Base-by-base conservation (phyloP, 1,140 invertebrate genomes). In the Trypoxylus dichotomus region DNA sequence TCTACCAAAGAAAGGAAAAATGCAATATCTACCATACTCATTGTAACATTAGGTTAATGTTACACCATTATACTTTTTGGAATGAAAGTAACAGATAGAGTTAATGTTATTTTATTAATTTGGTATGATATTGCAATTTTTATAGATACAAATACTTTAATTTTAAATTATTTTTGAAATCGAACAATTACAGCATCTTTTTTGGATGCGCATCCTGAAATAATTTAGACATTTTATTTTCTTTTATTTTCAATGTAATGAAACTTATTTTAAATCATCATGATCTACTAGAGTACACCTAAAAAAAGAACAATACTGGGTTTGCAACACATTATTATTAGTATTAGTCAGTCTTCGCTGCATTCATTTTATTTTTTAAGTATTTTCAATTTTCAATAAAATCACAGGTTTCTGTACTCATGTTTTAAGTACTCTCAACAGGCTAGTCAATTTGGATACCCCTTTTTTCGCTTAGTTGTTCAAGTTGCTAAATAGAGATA, bases 261-360 rank as follows among this genome's bases (percentile, higher is more conserved):
- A 27, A 68, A 27, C 27, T 6, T 29, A 68, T 68, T 68, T 68
- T 68, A 68, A 68, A 68, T 68, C 60, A 68, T 68, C 19, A 24
- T 68, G 60, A 68, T 68, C 24, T 68, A 29, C 8, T 11, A 10
- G 15, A 29, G 15, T 54, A 54, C 47, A 54, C 15, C 19, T 27
- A 29, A 27, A 27, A 24, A 68, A 68, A n/a, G n/a, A 27, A 68
- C 21, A 68, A 68, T 68, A 68, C 60, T 68, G 60, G 60, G 60
- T 25, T 68, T 3, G 24, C 24, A 68, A 68, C 27, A n/a, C 24
- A 24, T 58, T 58, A 58, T 58, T 58, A 58, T 21, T 58, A 58
- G 5, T 8, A 63, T 68, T 29, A 68, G 60, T 68, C 60, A 68
- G 60, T 68, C 60, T 68, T 68, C 21, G 60, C 60, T 68, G 21